Conservation (phyloP, 2,888 invertebrate genomes). For the Cylindroiulus punctatus region DNA sequence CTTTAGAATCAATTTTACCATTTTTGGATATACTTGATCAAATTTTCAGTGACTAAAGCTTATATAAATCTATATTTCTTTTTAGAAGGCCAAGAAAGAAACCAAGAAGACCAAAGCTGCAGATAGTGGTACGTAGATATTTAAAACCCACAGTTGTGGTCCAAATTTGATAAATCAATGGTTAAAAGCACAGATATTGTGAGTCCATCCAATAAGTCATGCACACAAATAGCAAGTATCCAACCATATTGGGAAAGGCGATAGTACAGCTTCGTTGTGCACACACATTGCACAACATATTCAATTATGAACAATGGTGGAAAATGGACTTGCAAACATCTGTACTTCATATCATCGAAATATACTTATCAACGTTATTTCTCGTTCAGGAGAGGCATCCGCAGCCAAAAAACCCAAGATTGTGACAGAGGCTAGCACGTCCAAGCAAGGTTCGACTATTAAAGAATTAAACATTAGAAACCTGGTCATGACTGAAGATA, state of each 20-base stretch:
- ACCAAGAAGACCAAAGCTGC: slow-evolving; percentile 64
- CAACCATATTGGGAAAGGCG: too few species aligned
- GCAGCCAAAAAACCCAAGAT: background rate
- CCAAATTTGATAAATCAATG: too few species aligned
- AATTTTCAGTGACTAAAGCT: background rate
- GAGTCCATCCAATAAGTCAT: too few species aligned
- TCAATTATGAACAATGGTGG: too few species aligned
- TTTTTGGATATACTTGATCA: background rate
- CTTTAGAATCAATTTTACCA: too few species aligned
- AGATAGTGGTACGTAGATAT: slow-evolving; percentile 59
- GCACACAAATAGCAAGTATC: too few species aligned
- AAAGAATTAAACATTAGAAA: slow-evolving; percentile 26
- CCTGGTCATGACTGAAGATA: slow-evolving; percentile 60
- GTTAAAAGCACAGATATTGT: too few species aligned
- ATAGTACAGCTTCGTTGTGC: too few species aligned
- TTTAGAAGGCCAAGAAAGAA: slow-evolving; percentile 75
- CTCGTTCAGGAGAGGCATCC: background rate
- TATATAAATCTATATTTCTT: slow-evolving; percentile 49
- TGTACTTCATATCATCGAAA: too few species aligned
- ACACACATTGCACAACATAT: too few species aligned
- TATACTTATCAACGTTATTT: background rate
- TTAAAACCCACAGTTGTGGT: background rate
- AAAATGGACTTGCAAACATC: too few species aligned
- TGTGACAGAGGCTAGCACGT: background rate
- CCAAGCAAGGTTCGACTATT: background rate